These are phyloP conservation scores for Latrodectus geometricus DNA, from an alignment of 1,140 invertebrate genomes.

Conservation along the genomic window DNA sequence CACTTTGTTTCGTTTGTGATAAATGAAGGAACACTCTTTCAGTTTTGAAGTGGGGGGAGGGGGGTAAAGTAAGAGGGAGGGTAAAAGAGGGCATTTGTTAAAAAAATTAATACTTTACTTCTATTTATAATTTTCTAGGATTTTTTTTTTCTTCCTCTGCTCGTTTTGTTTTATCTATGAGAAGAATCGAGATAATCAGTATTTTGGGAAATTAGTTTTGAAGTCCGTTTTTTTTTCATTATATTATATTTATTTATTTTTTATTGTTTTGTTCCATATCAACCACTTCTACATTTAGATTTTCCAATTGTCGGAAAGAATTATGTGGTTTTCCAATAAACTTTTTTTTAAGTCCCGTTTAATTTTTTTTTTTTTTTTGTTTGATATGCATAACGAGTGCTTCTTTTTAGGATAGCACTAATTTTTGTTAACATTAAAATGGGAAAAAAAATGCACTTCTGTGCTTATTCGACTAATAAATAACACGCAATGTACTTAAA, in stretches of 20 bases:
- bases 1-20: conserved; percentile 60
- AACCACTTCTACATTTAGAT: neutral
- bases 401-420: no score
- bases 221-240: conserved; percentile 10
- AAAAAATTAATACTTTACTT: conserved; percentile 45
- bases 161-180: conserved; percentile 8
- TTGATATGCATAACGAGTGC: no score
- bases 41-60: conserved; percentile 37
- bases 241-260: conserved; percentile 2
- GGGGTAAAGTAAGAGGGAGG: neutral
- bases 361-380: neutral
- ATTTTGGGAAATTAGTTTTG: conserved; percentile 33
- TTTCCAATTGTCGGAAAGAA: neutral
- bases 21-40: conserved; percentile 53
- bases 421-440: no score
- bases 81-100: conserved; percentile 13
- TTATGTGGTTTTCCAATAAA: neutral
- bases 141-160: conserved; percentile 16
- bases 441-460: no score
- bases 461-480: no score
- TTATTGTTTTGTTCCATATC: neutral
- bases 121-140: conserved; percentile 53
- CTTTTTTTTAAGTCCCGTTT: neutral
- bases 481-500: no score
- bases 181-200: conserved; percentile 43